These are phyloP conservation scores for Apostichopus californicus DNA, from an alignment of 35 echinoderm and acorn worm species.

Conservation along the genomic window DNA sequence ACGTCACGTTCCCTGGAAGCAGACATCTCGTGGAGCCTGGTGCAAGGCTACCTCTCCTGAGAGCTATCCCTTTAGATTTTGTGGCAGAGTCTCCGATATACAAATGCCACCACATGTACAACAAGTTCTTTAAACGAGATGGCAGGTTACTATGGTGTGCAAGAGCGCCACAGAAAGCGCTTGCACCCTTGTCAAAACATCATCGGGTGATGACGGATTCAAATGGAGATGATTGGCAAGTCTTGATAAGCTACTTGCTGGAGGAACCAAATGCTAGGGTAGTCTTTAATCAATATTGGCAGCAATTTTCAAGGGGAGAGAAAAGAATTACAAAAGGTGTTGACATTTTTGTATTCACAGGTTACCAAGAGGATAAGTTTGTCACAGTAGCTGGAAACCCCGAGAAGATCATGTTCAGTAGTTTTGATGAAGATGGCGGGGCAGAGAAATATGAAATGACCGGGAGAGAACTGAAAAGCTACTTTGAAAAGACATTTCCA, in stretches of 20 bases:
- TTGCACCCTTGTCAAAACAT: not conserved
- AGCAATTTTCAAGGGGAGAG: not conserved
- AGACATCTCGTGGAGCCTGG: slow-evolving; percentile 13
- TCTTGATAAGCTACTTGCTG: not conserved
- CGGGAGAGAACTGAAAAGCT: not conserved
- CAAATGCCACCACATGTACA: too few species aligned
- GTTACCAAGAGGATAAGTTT: not conserved
- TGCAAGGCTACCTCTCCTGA: not conserved
- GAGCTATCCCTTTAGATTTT: slow-evolving; percentile 15
- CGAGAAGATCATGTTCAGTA: not conserved
- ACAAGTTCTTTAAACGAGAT: slow-evolving; percentile 4
- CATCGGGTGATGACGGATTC: not conserved
- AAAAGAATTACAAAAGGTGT: not conserved
- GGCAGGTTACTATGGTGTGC: not conserved
- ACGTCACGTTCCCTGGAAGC: slow-evolving; percentile 12
- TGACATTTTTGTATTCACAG: not conserved
- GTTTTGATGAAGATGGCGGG: not conserved
- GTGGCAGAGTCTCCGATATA: not conserved
- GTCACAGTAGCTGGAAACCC: not conserved
- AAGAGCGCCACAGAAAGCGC: not conserved
- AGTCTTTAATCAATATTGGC: not conserved
- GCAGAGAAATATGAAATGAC: not conserved
- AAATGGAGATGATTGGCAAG: not conserved
- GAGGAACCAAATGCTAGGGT: not conserved
- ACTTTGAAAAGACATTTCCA: not conserved